These are phyloP conservation scores for Eulacestoma nigropectus DNA, from an alignment of 2,113 vertebrate genomes.

Conservation along the genomic window DNA sequence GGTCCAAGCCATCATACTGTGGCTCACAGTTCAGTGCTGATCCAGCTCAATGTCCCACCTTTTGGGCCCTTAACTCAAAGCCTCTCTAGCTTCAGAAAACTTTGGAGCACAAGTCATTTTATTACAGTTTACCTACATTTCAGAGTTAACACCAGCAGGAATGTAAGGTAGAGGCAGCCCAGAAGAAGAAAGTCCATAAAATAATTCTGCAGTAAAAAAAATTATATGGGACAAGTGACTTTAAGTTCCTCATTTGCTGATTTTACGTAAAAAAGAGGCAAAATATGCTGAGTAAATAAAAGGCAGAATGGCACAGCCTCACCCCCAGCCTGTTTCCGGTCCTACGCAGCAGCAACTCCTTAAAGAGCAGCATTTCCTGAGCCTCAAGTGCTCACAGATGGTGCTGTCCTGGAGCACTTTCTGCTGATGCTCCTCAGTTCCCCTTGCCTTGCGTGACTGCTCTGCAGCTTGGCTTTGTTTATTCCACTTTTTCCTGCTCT, in stretches of 20 bases:
- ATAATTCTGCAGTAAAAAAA: neutral
- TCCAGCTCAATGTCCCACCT: neutral
- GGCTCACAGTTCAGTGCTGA: neutral
- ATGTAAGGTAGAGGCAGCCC: neutral
- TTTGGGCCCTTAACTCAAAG: neutral
- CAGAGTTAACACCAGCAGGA: neutral
- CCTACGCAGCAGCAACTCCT: neutral
- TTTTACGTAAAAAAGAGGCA: neutral
- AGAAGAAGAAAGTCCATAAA: neutral
- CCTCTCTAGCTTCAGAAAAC: neutral
- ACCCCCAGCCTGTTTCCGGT: constrained; percentile 23
- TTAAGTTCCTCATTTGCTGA: constrained; percentile 8
- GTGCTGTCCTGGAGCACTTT: constrained; percentile 22
- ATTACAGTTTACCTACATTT: neutral
- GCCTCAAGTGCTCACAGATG: constrained; percentile 28
- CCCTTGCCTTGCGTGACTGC: constrained; percentile 22
- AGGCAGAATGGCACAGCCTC: neutral
- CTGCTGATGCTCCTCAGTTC: constrained; percentile 42
- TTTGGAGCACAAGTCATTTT: neutral
- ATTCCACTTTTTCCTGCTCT: constrained; percentile 29
- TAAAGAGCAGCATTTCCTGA: constrained; percentile 49
- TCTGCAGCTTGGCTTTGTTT: constrained; percentile 32
- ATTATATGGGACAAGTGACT: neutral
- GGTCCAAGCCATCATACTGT: neutral
- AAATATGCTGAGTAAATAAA: constrained; percentile 45